phyloP scores from a whole-genome alignment of 2,888 invertebrate species.

The Lymantria monacha region DNA sequence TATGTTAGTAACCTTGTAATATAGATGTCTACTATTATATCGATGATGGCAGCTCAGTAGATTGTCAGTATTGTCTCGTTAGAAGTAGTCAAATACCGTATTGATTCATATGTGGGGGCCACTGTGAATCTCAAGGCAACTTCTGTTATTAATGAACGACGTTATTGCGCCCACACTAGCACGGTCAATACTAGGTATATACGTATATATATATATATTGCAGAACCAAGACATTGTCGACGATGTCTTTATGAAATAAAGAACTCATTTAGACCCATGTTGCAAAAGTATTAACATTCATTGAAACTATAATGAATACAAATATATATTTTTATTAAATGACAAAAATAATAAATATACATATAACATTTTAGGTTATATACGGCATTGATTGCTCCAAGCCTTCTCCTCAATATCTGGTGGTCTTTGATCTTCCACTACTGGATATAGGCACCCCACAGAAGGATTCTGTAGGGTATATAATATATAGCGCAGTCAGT shows the following conservation, averaged over 20 bases:
- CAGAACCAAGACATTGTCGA: background rate
- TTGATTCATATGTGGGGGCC: conserved; percentile 20
- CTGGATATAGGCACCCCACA: too few relatives aligned
- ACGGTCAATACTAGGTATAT: background rate
- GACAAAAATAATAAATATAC: too few relatives aligned
- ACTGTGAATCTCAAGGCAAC: conserved; percentile 18
- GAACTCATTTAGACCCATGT: background rate
- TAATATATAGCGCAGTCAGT: too few relatives aligned
- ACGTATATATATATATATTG: background rate
- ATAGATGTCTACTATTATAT: background rate
- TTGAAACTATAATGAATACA: too few relatives aligned
- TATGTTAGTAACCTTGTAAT: background rate
- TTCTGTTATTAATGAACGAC: conserved; percentile 1
- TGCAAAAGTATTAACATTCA: background rate
- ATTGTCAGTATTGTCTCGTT: conserved; percentile 14
- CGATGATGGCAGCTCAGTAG: conserved; percentile 4
- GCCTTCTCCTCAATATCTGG: too few relatives aligned
- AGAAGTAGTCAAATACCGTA: conserved; percentile 23
- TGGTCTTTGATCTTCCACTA: too few relatives aligned
- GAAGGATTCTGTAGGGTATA: too few relatives aligned
- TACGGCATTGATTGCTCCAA: too few relatives aligned
- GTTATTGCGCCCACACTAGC: conserved; percentile 4
- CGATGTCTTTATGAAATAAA: background rate
- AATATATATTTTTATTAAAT: too few relatives aligned
- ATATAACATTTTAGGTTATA: too few relatives aligned